phyloP scores from a whole-genome alignment of 2,888 invertebrate species.

The Apeira syringaria region DNA sequence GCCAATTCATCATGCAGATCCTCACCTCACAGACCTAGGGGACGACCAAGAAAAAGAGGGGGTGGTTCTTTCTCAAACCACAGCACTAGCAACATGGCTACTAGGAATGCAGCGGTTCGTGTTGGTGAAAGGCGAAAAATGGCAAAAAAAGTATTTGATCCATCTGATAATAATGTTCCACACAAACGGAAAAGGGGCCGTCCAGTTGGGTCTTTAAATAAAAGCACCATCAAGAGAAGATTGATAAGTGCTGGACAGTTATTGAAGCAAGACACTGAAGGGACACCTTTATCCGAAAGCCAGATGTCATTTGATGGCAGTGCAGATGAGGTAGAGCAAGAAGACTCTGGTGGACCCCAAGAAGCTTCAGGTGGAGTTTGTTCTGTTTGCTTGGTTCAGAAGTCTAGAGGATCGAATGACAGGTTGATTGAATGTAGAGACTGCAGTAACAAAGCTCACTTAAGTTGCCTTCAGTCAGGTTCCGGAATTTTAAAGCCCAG shows the following conservation, averaged over 20 bases:
- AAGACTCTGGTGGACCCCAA: slow-evolving; percentile 60
- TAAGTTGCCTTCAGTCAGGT: slow-evolving; percentile 87
- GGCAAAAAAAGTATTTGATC: slow-evolving; percentile 94
- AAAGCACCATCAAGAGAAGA: slow-evolving; percentile 82
- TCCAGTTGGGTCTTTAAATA: slow-evolving; percentile 85
- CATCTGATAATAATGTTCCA: slow-evolving; percentile 91
- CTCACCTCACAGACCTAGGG: slow-evolving; percentile 74
- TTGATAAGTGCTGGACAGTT: slow-evolving; percentile 53
- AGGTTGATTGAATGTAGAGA: slow-evolving; percentile 87
- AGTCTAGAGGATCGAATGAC: slow-evolving; percentile 84
- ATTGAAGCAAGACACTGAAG: slow-evolving; percentile 57
- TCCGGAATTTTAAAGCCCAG: slow-evolving; percentile 86
- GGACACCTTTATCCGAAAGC: slow-evolving; percentile 63
- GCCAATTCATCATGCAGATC: slow-evolving; percentile 78
- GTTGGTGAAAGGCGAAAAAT: slow-evolving; percentile 87
- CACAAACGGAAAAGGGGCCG: slow-evolving; percentile 87
- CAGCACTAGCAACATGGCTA: slow-evolving; percentile 48
- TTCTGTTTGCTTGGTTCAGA: slow-evolving; percentile 84
- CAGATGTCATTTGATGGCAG: slow-evolving; percentile 71
- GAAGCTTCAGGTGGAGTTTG: slow-evolving; percentile 84
- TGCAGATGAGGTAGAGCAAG: slow-evolving; percentile 71
- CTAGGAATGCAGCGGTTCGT: slow-evolving; percentile 69
- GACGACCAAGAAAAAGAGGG: slow-evolving; percentile 69
- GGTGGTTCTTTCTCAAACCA: slow-evolving; percentile 51
- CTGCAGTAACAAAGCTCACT: slow-evolving; percentile 89